phyloP scores from a whole-genome alignment of 2,797 vertebrate genomes.

The Crypturellus tataupa region DNA sequence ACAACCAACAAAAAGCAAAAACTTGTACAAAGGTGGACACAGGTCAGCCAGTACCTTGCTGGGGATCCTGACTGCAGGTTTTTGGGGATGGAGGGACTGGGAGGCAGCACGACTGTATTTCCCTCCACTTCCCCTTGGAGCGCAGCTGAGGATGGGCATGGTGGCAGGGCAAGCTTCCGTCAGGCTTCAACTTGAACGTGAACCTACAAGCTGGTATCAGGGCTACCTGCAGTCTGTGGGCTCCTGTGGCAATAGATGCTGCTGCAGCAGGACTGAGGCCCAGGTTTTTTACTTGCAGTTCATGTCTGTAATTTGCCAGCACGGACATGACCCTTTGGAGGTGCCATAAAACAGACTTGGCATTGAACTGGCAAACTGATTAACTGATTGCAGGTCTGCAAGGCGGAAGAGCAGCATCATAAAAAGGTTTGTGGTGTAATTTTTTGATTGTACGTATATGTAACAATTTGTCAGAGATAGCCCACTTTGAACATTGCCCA shows the following conservation, averaged over 20 bases:
- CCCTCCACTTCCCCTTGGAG: neutral
- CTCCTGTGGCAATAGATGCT: neutral
- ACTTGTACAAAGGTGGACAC: fast-evolving
- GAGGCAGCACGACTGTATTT: neutral
- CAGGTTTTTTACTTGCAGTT: neutral
- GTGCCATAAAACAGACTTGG: neutral
- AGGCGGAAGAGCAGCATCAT: fast-evolving
- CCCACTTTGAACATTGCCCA: neutral
- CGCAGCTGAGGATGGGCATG: fast-evolving
- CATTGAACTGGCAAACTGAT: neutral
- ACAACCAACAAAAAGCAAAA: fast-evolving
- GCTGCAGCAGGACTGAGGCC: neutral
- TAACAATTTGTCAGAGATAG: neutral
- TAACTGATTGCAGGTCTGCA: neutral
- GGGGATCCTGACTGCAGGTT: neutral
- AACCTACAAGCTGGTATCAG: neutral
- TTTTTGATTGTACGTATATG: neutral
- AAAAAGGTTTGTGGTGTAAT: neutral
- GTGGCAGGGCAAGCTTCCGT: neutral
- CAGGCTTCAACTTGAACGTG: neutral
- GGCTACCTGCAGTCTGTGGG: fast-evolving
- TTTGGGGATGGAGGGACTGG: neutral
- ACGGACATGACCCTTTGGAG: neutral
- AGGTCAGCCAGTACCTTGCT: neutral
- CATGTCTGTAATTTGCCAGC: neutral